These are phyloP conservation scores for Otus scops DNA, from an alignment of 2,797 vertebrate genomes.

Conservation along the genomic window DNA sequence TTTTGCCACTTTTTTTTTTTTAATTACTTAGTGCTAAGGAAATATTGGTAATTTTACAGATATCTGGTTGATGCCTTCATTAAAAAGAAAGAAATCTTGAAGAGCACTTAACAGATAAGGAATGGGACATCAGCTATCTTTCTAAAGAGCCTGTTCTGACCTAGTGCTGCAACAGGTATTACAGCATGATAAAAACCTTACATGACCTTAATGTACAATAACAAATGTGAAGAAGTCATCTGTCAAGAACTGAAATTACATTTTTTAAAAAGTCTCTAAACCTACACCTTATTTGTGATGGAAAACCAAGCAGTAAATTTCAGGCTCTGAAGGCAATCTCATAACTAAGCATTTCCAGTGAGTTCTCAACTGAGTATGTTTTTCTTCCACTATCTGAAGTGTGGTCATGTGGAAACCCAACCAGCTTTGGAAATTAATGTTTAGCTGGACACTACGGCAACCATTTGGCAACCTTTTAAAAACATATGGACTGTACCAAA, in stretches of 20 bases:
- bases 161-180: background rate
- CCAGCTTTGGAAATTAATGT: background rate
- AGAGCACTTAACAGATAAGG: background rate
- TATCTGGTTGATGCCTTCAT: background rate
- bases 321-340: background rate
- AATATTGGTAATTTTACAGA: background rate
- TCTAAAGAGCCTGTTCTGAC: background rate
- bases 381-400: background rate
- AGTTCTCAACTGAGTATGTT: background rate
- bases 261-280: background rate
- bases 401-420: background rate
- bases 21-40: background rate
- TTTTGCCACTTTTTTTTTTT: background rate
- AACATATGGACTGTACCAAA: background rate
- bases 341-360: background rate
- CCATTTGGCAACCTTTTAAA: background rate
- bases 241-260: background rate
- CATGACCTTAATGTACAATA: background rate
- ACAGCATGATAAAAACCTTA: background rate
- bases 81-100: background rate
- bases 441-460: background rate
- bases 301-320: background rate
- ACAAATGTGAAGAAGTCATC: background rate
- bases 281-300: background rate
- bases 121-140: background rate